These are phyloP conservation scores for Clanis bilineata DNA, from an alignment of 2,888 invertebrate genomes.

Conservation along the genomic window DNA sequence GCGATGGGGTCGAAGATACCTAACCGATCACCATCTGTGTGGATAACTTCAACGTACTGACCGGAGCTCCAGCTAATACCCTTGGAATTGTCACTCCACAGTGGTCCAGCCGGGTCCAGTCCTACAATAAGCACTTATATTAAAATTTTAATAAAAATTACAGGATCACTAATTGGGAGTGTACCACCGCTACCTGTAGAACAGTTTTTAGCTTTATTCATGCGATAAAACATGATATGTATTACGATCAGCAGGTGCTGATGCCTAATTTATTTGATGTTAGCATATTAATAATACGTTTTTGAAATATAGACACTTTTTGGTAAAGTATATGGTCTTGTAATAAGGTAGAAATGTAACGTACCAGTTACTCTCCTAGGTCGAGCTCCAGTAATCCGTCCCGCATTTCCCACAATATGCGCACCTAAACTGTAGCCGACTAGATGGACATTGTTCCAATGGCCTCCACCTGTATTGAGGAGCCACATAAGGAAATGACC, in stretches of 20 bases:
- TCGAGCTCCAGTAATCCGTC: constrained; percentile 36
- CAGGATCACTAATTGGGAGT: neutral
- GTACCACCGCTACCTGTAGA: too few species aligned
- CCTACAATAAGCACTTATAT: constrained; percentile 37
- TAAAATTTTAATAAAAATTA: neutral
- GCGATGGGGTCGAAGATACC: constrained; percentile 58
- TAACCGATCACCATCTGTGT: constrained; percentile 60
- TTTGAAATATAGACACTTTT: neutral
- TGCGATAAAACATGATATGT: too few species aligned
- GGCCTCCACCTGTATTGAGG: constrained; percentile 40
- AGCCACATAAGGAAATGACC: constrained; percentile 50
- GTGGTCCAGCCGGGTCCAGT: constrained; percentile 64
- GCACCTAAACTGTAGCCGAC: constrained; percentile 61
- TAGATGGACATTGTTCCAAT: constrained; percentile 50
- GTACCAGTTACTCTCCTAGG: constrained; percentile 19
- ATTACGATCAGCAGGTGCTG: too few species aligned
- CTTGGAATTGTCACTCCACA: constrained; percentile 49
- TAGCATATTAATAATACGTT: too few species aligned
- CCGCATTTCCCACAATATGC: constrained; percentile 54
- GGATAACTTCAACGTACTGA: constrained; percentile 62
- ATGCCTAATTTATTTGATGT: too few species aligned
- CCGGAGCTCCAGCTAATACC: constrained; percentile 51
- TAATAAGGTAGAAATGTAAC: neutral
- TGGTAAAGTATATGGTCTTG: neutral
- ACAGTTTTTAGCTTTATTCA: too few species aligned